Percentiles rank a stretch among this genome's conserved stretches.
Conservation (phyloP, 2,888 invertebrate genomes). For the Erannis defoliaria region DNA sequence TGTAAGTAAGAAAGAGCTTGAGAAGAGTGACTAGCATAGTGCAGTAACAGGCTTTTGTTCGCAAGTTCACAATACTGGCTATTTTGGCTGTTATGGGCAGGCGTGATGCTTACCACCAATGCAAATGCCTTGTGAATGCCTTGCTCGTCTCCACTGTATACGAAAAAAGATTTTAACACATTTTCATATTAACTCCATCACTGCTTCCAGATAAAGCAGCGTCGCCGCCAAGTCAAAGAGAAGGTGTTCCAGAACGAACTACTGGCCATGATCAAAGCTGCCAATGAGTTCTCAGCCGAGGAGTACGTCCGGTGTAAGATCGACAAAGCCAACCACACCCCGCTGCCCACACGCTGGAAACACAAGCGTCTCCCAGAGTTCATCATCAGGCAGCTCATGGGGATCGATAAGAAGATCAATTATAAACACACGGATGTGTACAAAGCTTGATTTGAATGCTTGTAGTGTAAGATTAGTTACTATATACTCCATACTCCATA, state of each 20-base stretch:
- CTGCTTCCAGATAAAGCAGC: constrained; percentile 85
- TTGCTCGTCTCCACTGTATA: too few relatives aligned
- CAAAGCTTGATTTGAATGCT: constrained; percentile 61
- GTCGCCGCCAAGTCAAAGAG: constrained; percentile 91
- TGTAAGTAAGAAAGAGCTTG: too few relatives aligned
- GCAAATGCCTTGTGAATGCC: too few relatives aligned
- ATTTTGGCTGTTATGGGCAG: too few relatives aligned
- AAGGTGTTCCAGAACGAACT: constrained; percentile 91
- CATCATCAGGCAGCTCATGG: constrained; percentile 89
- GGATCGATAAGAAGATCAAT: constrained; percentile 85
- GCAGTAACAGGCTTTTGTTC: too few relatives aligned
- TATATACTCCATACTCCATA: too few relatives aligned
- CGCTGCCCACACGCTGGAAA: constrained; percentile 85
- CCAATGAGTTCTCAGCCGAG: constrained; percentile 92
- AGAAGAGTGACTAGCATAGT: too few relatives aligned
- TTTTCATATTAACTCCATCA: background rate
- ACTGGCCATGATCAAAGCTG: constrained; percentile 89
- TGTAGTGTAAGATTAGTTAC: background rate
- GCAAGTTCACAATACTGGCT: too few relatives aligned
- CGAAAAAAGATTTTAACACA: too few relatives aligned
- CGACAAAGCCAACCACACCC: constrained; percentile 86
- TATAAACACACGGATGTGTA: constrained; percentile 81
- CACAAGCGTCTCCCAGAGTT: constrained; percentile 89
- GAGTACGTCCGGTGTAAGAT: constrained; percentile 89
- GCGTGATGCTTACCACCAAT: too few relatives aligned